A percentile compares a stretch with the other conserved stretches of the same genome.
Conservation (phyloP, 2,888 invertebrate genomes). For the Stegophylla sp. region DNA sequence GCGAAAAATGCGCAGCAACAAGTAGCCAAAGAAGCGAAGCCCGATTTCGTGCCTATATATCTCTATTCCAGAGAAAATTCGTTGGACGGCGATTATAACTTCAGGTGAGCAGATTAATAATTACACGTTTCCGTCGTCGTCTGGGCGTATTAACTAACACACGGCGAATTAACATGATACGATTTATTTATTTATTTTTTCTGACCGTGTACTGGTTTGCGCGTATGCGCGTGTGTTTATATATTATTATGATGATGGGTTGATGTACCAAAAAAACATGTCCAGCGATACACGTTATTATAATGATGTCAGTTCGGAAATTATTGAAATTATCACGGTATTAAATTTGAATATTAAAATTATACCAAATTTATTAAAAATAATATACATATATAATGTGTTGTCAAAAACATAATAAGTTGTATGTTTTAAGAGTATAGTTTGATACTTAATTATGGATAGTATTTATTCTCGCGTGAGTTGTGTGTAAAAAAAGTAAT, state of each 20-base stretch:
- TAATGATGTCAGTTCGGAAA: too few relatives aligned
- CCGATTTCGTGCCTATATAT: conserved; percentile 32
- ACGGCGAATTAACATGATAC: neutral
- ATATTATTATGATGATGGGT: too few relatives aligned
- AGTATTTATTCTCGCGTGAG: too few relatives aligned
- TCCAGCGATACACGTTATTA: too few relatives aligned
- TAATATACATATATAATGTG: neutral
- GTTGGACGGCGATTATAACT: conserved; percentile 54
- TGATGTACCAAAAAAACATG: too few relatives aligned
- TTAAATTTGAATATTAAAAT: too few relatives aligned
- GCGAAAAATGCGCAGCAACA: conserved; percentile 12
- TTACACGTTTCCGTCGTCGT: neutral
- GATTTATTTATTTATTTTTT: neutral
- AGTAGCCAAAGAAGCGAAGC: conserved; percentile 20
- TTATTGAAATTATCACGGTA: too few relatives aligned
- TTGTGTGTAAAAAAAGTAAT: too few relatives aligned
- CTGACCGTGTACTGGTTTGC: conserved; percentile 9
- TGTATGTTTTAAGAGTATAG: too few relatives aligned
- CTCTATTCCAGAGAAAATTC: conserved; percentile 42
- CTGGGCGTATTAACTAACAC: neutral
- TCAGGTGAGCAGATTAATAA: conserved; percentile 12
- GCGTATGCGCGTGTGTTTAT: too few relatives aligned
- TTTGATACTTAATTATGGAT: too few relatives aligned
- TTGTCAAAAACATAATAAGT: neutral
- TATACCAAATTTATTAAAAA: too few relatives aligned